Base-by-base conservation (phyloP, 2,113 vertebrate genomes). In the Heteronetta atricapilla region DNA sequence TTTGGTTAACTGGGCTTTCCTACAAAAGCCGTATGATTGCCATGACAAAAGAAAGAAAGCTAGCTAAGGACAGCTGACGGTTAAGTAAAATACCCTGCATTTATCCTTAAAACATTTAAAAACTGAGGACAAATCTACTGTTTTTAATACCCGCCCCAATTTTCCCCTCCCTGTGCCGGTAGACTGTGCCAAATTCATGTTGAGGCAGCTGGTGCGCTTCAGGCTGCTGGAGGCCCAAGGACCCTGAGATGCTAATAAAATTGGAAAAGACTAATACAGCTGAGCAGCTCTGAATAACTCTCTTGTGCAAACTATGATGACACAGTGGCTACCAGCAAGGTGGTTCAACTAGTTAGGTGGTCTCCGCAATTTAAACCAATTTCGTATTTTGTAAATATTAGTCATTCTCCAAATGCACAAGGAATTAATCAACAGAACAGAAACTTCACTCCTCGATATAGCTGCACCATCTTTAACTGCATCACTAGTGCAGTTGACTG, bases 151-250 rank as follows among this genome's bases (percentile, higher is more conserved):
- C 62, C 36, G 86, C 29, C 13, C 14, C 5, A 44, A 25, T 85
- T 86, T 93, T 76, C 68, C 42, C 38, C 36, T 73, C 22, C 56
- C 13, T 90, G 72, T 88, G 33, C 20, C 91, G 50, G 21, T 20
- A 89, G 73, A 58, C 92, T 78, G 34, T 92, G 82, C 72, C 87
- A 97, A 95, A 81, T 76, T 86, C 60, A 94, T 75, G 79, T 68
- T 91, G 55, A 95, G 87, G 77, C 66, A 97, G 85, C 82, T 90
- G 91, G 60, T 58, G 31, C 46, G 62, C 33, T 69, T 90, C 25
- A 88, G 91, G 69, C n/a, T 89, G 84, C 89, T 95, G 92, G 79
- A 87, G 91, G 95, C 82, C 77, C 91, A 77, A 88, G 59, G 73
- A 95, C 70, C 66, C 53, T 58, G 46, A 79, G 60, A 84, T 88